A percentile compares a stretch with the other conserved stretches of the same genome.
Evolutionary conservation across 2,113 vertebrate genomes (phyloP).

Genomic region (Antechinus flavipes): DNA sequence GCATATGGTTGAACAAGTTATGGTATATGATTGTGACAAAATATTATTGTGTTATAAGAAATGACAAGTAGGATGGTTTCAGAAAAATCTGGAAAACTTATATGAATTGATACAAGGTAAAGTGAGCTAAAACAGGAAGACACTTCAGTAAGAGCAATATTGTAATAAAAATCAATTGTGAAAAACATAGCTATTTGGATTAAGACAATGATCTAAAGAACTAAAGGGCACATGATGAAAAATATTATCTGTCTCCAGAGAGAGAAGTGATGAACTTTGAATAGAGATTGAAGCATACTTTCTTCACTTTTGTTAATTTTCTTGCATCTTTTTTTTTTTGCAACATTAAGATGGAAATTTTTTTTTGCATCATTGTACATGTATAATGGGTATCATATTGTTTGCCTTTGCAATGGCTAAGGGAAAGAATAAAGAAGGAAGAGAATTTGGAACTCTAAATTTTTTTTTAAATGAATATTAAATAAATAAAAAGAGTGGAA

Average conservation of each 20-base stretch:
- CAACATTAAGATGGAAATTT: background rate
- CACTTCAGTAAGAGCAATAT: background rate
- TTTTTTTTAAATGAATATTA: background rate
- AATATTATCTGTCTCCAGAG: background rate
- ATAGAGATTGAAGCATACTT: background rate
- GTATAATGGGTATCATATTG: background rate
- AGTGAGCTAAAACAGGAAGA: background rate
- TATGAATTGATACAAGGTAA: background rate
- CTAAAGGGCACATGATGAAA: background rate
- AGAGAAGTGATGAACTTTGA: background rate
- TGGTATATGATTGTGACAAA: background rate
- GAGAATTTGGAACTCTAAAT: background rate
- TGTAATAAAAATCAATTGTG: background rate
- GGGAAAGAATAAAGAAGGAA: background rate
- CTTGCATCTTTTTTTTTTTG: background rate
- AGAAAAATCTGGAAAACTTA: background rate
- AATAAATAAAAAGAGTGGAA: background rate
- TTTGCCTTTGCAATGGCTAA: background rate
- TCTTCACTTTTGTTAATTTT: background rate
- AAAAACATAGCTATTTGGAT: background rate
- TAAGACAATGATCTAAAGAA: background rate
- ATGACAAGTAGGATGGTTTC: background rate
- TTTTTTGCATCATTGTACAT: background rate
- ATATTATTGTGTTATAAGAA: background rate
- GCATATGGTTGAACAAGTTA: background rate